Percentiles rank a stretch among this genome's conserved stretches.
phyloP scores from a whole-genome alignment of 35 echinoderm and acorn worm species.

The Strongylocentrotus purpuratus region DNA sequence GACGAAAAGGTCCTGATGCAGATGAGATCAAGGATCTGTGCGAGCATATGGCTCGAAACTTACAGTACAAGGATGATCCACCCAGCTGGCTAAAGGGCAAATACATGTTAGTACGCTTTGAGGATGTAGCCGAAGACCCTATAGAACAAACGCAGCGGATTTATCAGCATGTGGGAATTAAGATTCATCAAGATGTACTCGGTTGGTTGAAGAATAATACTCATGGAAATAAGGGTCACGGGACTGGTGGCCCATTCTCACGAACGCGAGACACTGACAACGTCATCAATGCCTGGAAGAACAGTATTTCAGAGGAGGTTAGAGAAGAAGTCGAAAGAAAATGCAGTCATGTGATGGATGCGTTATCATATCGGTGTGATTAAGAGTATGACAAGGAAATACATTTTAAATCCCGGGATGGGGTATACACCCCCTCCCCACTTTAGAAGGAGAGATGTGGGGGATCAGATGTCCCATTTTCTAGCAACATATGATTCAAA shows the following conservation, averaged over 20 bases:
- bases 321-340: neutral
- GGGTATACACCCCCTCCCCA: too few species aligned
- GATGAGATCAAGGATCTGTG: conserved; percentile 78
- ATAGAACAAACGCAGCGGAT: conserved; percentile 64
- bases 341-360: neutral
- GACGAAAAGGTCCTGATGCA: conserved; percentile 48
- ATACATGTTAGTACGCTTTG: conserved; percentile 76
- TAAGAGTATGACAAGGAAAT: too few species aligned
- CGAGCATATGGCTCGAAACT: conserved; percentile 61
- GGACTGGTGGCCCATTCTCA: neutral
- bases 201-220: conserved; percentile 67
- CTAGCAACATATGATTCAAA: too few species aligned
- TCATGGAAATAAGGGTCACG: neutral
- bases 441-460: too few species aligned
- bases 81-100: conserved; percentile 63
- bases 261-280: neutral
- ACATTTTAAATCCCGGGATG: too few species aligned
- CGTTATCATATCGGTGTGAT: neutral
- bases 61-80: conserved; percentile 49
- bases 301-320: neutral
- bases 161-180: conserved; percentile 63
- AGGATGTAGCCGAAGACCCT: conserved; percentile 72
- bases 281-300: conserved; percentile 30
- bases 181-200: conserved; percentile 57
- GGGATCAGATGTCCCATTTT: too few species aligned